Percentiles rank a stretch among this genome's conserved stretches.
phyloP scores from a whole-genome alignment of 2,797 vertebrate species.

The Sphenopsis melanotis region DNA sequence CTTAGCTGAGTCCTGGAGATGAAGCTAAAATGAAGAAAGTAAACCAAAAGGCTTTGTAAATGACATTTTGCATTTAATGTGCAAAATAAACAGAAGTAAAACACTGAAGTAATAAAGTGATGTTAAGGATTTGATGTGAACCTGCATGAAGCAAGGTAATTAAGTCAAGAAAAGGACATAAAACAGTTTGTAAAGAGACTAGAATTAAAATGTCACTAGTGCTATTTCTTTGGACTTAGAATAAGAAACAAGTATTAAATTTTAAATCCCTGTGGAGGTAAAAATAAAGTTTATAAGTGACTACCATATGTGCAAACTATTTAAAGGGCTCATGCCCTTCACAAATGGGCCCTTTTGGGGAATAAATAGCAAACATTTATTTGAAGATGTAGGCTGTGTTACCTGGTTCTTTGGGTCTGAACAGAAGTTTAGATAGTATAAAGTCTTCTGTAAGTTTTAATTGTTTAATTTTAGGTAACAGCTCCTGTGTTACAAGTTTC shows the following conservation, averaged over 20 bases:
- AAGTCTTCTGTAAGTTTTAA: not conserved
- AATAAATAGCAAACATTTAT: not conserved
- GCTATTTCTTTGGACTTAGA: slow-evolving; percentile 12
- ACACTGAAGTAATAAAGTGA: not conserved
- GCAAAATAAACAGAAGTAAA: slow-evolving; percentile 31
- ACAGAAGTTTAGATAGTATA: not conserved
- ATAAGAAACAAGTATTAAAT: not conserved
- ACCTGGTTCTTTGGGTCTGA: not conserved
- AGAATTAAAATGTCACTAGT: slow-evolving; percentile 38
- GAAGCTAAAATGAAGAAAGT: slow-evolving; percentile 15
- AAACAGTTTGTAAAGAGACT: slow-evolving; percentile 54
- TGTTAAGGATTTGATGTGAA: slow-evolving; percentile 19
- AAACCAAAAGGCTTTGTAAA: slow-evolving; percentile 21
- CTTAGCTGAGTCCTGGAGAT: not conserved
- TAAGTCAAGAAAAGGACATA: slow-evolving; percentile 22
- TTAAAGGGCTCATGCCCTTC: not conserved
- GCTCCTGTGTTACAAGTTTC: not conserved
- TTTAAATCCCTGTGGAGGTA: slow-evolving; percentile 2
- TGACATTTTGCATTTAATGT: slow-evolving; percentile 8
- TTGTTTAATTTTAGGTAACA: not conserved
- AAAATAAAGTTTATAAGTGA: slow-evolving; percentile 23
- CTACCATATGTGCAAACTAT: slow-evolving; percentile 5
- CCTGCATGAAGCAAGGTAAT: slow-evolving; percentile 25
- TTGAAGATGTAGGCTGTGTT: not conserved
- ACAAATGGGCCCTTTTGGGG: not conserved